A percentile compares a stretch with the other conserved stretches of the same genome.
phyloP scores from a whole-genome alignment of 2,797 vertebrate genomes.

The Betta splendens region DNA sequence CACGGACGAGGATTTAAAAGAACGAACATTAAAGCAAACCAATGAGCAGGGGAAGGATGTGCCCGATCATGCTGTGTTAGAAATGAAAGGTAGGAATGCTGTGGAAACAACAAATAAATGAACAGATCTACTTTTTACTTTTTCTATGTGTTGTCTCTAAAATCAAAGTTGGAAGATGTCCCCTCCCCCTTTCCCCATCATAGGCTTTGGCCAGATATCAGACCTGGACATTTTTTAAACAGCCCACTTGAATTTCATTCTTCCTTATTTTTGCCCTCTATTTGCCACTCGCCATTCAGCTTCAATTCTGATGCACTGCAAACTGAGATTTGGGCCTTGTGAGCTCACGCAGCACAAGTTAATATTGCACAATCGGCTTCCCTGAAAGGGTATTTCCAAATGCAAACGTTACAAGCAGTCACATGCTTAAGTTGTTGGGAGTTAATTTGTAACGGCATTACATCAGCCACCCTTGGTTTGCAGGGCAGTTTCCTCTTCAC shows the following conservation, averaged over 20 bases:
- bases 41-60: constrained; percentile 97
- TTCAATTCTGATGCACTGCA: constrained; percentile 69
- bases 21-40: constrained; percentile 92
- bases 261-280: constrained; percentile 60
- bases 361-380: constrained; percentile 27
- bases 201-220: constrained; percentile 72
- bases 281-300: constrained; percentile 63
- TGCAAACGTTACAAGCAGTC: constrained; percentile 36
- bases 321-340: constrained; percentile 58
- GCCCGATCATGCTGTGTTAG: constrained; percentile 94
- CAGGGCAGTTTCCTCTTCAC: constrained; percentile 69
- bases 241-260: constrained; percentile 67
- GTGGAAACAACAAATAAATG: constrained; percentile 78
- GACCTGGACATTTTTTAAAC: constrained; percentile 68
- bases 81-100: constrained; percentile 97
- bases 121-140: constrained; percentile 83
- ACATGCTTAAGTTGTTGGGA: constrained; percentile 36
- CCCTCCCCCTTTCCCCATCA: constrained; percentile 52
- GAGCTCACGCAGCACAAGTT: constrained; percentile 8
- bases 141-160: constrained; percentile 77
- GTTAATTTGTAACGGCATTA: constrained; percentile 34
- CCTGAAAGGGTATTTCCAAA: constrained; percentile 43
- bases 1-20: constrained; percentile 93
- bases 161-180: constrained; percentile 79
- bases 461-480: constrained; percentile 68